Evolutionary conservation across 2,113 vertebrate species (phyloP).

Genomic region (Eubucco bourcierii): DNA sequence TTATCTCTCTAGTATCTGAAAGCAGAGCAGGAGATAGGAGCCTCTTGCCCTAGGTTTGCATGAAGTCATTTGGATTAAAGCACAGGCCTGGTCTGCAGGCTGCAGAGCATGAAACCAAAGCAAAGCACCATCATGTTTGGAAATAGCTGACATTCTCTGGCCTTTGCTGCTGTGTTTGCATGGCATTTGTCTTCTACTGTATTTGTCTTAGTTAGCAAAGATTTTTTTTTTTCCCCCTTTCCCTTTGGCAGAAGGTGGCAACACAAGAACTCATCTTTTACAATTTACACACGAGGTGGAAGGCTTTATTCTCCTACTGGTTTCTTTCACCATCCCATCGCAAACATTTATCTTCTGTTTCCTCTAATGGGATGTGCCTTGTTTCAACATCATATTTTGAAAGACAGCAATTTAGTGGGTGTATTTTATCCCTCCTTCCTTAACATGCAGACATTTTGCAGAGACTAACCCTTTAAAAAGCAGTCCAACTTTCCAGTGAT

Average conservation of each 20-base stretch:
- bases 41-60: not conserved
- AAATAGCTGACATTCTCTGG: not conserved
- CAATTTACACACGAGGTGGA: slow-evolving; percentile 18
- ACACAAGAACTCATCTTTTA: slow-evolving; percentile 47
- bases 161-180: not conserved
- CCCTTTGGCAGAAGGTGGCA: not conserved
- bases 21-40: not conserved
- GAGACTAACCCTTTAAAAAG: not conserved
- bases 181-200: not conserved
- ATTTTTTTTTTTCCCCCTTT: not conserved
- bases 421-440: not conserved
- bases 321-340: slow-evolving; percentile 46
- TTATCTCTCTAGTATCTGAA: not conserved
- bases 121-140: not conserved
- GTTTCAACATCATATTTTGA: slow-evolving; percentile 49
- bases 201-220: slow-evolving; percentile 34
- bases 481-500: not conserved
- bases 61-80: not conserved
- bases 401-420: slow-evolving; percentile 28
- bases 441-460: not conserved
- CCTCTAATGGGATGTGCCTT: slow-evolving; percentile 61
- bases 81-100: not conserved
- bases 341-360: slow-evolving; percentile 57
- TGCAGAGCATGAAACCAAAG: not conserved
- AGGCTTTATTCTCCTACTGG: slow-evolving; percentile 63